phyloP scores from a whole-genome alignment of 2,888 invertebrate genomes.

The Venusia cambrica region DNA sequence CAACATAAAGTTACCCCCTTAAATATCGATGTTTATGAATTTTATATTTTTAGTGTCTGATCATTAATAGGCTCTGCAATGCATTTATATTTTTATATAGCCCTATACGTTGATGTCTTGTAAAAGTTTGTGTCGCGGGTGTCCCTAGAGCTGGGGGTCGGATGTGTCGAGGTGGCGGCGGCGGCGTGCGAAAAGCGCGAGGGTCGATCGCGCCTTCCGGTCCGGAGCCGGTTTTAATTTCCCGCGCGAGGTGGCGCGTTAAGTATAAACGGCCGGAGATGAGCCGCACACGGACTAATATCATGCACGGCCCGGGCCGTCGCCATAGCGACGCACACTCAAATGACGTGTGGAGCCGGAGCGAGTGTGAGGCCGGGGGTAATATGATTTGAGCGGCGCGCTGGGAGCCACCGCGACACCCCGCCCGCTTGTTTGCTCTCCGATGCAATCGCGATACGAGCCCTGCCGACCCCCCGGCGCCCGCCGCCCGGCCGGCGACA shows the following conservation, averaged over 20 bases:
- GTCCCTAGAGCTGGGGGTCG: constrained; percentile 24
- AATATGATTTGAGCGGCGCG: constrained; percentile 78
- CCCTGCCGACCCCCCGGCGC: constrained; percentile 41
- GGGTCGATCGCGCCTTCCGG: constrained; percentile 69
- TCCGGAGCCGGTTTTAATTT: constrained; percentile 77
- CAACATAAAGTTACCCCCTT: background rate
- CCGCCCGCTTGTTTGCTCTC: constrained; percentile 80
- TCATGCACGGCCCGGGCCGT: constrained; percentile 83
- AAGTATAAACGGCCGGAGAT: constrained; percentile 78
- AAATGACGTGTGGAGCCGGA: constrained; percentile 83
- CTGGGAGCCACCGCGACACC: constrained; percentile 64
- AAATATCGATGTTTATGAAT: background rate
- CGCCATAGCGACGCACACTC: constrained; percentile 85
- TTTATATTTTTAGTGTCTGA: background rate
- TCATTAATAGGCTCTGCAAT: constrained; percentile 17
- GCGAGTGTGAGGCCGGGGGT: constrained; percentile 73
- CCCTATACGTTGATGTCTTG: constrained; percentile 6
- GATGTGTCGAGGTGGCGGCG: constrained; percentile 26
- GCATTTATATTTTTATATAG: constrained; percentile 10
- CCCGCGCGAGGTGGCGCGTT: constrained; percentile 68
- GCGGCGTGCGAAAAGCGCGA: constrained; percentile 39
- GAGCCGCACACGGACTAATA: constrained; percentile 77
- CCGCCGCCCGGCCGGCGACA: constrained; percentile 50
- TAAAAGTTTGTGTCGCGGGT: constrained; percentile 19
- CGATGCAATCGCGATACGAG: constrained; percentile 80